Base-by-base conservation (phyloP, 2,113 vertebrate genomes). In the Kryptolebias marmoratus region DNA sequence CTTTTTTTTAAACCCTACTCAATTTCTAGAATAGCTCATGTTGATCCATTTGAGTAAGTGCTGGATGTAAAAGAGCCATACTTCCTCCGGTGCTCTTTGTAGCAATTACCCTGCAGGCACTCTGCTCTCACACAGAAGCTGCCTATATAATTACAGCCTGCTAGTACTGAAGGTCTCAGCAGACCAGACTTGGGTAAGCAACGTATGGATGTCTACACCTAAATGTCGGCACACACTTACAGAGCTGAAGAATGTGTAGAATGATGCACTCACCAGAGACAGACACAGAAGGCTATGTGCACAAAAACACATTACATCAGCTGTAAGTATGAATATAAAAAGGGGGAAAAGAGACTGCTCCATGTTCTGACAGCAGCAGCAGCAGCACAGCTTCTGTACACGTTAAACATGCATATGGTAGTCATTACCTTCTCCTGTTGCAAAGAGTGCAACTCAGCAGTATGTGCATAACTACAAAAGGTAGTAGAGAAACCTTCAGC, bases 61-160 rank as follows among this genome's bases (percentile, higher is more conserved):
- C 84, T 85, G 69, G 64, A 85, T 50, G 68, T 79, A 77, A 79
- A 83, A 83, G 73, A 87, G 84, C 75, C 73, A 57, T 67, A 81
- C 83, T 87, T 90, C 87, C 83, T 88, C 70, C 81, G 54, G 22
- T 73, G 75, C 79, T 85, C 82, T 81, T 75, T 80, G 75, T 61
- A 62, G 73, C 89, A 91, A 90, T 91, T 89, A 90, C 83, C 83
- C 88, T 78, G 76, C 88, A 82, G 69, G 76, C 71, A 76, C 65
- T 68, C 55, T 69, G 73, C 83, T 76, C 73, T 86, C 80, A 79
- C 75, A 76, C 84, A 68, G 64, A 83, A 77, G 70, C 80, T 80
- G 74, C 64, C 57, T 79, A 74, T 75, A 74, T 91, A 90, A 93
- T 91, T 91, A 91, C 58, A 82, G 82, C 48, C 75, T 89, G 79